Base-by-base conservation (phyloP, 2,797 vertebrate species). In the Gallinago solitaria region DNA sequence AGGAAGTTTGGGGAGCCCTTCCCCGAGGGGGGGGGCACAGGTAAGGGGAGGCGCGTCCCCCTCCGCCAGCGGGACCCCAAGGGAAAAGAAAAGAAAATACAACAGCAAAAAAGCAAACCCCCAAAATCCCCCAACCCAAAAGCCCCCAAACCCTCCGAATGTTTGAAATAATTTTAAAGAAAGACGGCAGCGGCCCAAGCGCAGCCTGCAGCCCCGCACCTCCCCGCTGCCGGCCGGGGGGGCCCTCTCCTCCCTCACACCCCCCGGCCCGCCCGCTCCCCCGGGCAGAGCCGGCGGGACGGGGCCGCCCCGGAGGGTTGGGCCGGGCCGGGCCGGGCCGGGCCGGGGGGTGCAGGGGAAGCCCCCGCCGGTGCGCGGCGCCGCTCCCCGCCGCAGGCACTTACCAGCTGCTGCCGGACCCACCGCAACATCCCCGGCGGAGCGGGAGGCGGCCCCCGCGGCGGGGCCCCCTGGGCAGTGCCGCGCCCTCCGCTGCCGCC, bases 361-460 rank as follows among this genome's bases (percentile, higher is more conserved):
- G 33, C 21, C 27, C 50, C 25, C 50, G 14, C 6, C 15, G 50
- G 14, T 28, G 25, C 25, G 24, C 48, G 50, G 50, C 25, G 25
- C 9, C 41, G 45, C 37, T 16, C 54, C 83, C 70, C 28, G 39
- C 37, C 12, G 51, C 50, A 39, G 53, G n/a, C 59, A 97, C 98
- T 57, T 98, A 99, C 99, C 99, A 99, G 98, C 98, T 99, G 99
- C 97, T 99, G 99, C 96, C 99, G 99, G 96, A 99, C 98, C 99
- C 99, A 99, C 96, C 99, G 99, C 94, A 99, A 98, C 99, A 99
- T 99, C 98, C 98, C 93, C 84, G 86, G 90, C 71, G 86, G 90
- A 63, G 86, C 91, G 57, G 69, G 78, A 78, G 51, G 81, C 76
- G 87, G 90, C 67, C 90, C 91, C 81, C 76, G 69, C 80, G 54